Percentiles rank a stretch among this genome's conserved stretches.
These are phyloP conservation scores for Falco columbarius DNA, from an alignment of 2,797 vertebrate species.

Conservation along the genomic window DNA sequence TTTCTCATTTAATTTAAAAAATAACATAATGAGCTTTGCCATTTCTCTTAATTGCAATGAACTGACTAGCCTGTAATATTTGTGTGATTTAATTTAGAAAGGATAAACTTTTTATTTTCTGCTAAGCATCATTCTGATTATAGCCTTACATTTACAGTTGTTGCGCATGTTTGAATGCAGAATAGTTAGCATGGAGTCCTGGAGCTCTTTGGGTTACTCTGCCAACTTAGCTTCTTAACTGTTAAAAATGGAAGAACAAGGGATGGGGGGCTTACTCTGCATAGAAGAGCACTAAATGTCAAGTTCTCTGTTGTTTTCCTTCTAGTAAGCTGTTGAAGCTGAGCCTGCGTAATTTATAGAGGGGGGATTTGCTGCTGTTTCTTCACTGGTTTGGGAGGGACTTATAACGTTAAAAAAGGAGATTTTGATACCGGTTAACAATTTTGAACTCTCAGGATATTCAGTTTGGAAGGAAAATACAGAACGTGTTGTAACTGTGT, in stretches of 20 bases:
- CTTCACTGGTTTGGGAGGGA: not conserved
- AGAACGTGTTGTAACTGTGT: not conserved
- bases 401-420: not conserved
- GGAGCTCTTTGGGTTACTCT: not conserved
- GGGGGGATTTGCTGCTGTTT: not conserved
- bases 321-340: not conserved
- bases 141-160: not conserved
- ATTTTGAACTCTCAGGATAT: not conserved
- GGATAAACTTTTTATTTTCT: slow-evolving; percentile 17
- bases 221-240: not conserved
- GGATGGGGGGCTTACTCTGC: not conserved
- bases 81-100: slow-evolving; percentile 34
- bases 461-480: not conserved
- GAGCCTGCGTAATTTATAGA: not conserved
- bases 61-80: slow-evolving; percentile 45
- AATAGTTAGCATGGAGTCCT: not conserved
- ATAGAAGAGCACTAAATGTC: not conserved
- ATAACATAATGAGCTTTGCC: slow-evolving; percentile 39
- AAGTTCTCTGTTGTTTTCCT: slow-evolving; percentile 9
- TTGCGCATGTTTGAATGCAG: not conserved
- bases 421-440: not conserved
- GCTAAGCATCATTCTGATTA: not conserved
- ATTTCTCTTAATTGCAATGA: slow-evolving; percentile 51
- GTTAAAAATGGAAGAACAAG: not conserved
- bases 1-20: slow-evolving; percentile 62